Conservation (phyloP, 2,797 vertebrate genomes). For the Decapterus maruadsi region DNA sequence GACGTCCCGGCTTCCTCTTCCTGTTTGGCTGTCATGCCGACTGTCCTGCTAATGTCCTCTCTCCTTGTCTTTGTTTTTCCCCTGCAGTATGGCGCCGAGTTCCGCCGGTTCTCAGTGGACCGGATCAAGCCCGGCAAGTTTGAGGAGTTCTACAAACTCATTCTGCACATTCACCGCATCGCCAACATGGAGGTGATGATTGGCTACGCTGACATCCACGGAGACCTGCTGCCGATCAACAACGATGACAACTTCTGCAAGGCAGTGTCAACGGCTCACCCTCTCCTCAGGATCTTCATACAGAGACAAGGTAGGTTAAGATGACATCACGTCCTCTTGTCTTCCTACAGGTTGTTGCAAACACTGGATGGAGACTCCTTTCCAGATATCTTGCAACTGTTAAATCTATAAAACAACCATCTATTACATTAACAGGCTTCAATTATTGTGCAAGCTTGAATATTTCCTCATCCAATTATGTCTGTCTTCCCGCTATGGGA, state of each 20-base stretch:
- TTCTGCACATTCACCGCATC: constrained; percentile 95
- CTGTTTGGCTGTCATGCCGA: constrained; percentile 36
- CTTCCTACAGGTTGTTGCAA: constrained; percentile 10
- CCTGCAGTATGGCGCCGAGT: constrained; percentile 95
- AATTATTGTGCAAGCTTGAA: constrained; percentile 52
- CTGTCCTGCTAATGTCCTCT: constrained; percentile 14
- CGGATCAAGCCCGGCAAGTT: constrained; percentile 96
- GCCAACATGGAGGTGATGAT: constrained; percentile 96
- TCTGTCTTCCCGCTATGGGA: constrained; percentile 54
- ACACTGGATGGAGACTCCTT: constrained; percentile 1
- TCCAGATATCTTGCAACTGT: constrained; percentile 26
- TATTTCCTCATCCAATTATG: constrained; percentile 71
- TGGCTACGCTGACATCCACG: constrained; percentile 95
- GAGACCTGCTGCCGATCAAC: constrained; percentile 98
- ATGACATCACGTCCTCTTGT: neutral
- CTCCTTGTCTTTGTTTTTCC: neutral
- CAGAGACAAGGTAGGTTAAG: constrained; percentile 93
- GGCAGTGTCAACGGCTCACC: constrained; percentile 95
- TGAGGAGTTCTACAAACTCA: constrained; percentile 97
- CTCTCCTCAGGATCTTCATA: constrained; percentile 96
- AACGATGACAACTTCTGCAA: constrained; percentile 99
- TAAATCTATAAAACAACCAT: constrained; percentile 32
- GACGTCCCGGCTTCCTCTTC: constrained; percentile 50
- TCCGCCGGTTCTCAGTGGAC: constrained; percentile 95
- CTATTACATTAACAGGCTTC: constrained; percentile 43